Percentiles rank a stretch among this genome's conserved stretches.
These are phyloP conservation scores for Oxystoma pomonae DNA, from an alignment of 2,888 invertebrate genomes.

Conservation along the genomic window DNA sequence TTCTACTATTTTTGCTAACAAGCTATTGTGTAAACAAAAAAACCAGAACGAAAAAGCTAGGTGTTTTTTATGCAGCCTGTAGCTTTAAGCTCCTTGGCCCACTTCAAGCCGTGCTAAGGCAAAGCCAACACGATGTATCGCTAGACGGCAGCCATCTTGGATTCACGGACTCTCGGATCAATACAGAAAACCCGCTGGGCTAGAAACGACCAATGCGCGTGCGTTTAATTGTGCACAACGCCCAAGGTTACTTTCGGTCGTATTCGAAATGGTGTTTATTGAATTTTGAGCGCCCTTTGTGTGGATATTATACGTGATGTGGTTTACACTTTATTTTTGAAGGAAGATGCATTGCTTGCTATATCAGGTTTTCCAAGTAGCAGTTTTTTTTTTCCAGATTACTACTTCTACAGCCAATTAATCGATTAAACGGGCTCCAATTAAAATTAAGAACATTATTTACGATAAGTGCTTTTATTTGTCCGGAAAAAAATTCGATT, in stretches of 20 bases:
- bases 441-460: neutral
- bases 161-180: conserved; percentile 1
- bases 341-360: too few species aligned
- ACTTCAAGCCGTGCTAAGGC: neutral
- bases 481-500: too few species aligned
- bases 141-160: conserved; percentile 3
- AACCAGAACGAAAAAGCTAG: too few species aligned
- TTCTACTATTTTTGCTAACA: too few species aligned
- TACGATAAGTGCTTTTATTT: neutral
- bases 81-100: neutral
- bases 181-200: conserved; percentile 2
- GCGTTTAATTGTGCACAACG: neutral
- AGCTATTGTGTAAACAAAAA: too few species aligned
- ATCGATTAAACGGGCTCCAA: neutral
- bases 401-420: too few species aligned
- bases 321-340: too few species aligned
- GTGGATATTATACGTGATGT: too few species aligned
- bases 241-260: conserved; percentile 4
- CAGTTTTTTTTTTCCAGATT: too few species aligned
- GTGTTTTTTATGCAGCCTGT: too few species aligned
- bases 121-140: conserved; percentile 1
- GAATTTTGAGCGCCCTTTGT: neutral
- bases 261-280: neutral
- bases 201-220: neutral
- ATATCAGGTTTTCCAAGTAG: too few species aligned